A percentile compares a stretch with the other conserved stretches of the same genome.
Evolutionary conservation across 1,140 invertebrate genomes (phyloP).

Genomic region (Cotesia glomerata): DNA sequence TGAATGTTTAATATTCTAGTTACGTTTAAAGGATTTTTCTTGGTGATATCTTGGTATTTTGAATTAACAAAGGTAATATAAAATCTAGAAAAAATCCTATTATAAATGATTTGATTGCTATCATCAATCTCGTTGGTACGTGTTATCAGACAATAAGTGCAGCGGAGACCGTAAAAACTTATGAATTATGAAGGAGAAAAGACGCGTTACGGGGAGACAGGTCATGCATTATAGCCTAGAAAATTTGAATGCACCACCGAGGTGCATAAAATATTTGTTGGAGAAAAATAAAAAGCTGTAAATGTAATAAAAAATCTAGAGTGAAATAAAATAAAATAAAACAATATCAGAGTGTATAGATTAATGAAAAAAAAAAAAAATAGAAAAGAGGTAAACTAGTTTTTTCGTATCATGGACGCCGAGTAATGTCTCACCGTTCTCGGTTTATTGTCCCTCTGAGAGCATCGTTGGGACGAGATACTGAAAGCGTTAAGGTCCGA

Average conservation of each 20-base stretch:
- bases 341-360: background rate
- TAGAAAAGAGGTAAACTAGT: conserved; percentile 5
- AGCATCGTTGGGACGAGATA: conserved; percentile 12
- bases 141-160: conserved; percentile 10
- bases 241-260: conserved; percentile 14
- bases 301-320: background rate
- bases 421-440: conserved; percentile 18
- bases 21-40: too few species aligned
- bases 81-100: background rate
- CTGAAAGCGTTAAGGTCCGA: conserved; percentile 19
- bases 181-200: conserved; percentile 20
- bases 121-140: conserved; percentile 1
- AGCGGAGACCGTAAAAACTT: conserved; percentile 2
- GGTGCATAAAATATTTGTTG: background rate
- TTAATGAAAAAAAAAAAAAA: conserved; percentile 10
- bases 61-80: conserved; percentile 5
- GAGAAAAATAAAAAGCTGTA: background rate
- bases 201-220: conserved; percentile 2
- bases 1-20: background rate
- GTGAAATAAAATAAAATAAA: background rate
- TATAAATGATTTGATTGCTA: conserved; percentile 10
- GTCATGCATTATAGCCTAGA: conserved; percentile 4
- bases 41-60: background rate
- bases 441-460: conserved; percentile 32
- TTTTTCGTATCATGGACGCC: conserved; percentile 18